These are phyloP conservation scores for Muraenolepis orangiensis DNA, from an alignment of 2,797 vertebrate species.

Conservation along the genomic window DNA sequence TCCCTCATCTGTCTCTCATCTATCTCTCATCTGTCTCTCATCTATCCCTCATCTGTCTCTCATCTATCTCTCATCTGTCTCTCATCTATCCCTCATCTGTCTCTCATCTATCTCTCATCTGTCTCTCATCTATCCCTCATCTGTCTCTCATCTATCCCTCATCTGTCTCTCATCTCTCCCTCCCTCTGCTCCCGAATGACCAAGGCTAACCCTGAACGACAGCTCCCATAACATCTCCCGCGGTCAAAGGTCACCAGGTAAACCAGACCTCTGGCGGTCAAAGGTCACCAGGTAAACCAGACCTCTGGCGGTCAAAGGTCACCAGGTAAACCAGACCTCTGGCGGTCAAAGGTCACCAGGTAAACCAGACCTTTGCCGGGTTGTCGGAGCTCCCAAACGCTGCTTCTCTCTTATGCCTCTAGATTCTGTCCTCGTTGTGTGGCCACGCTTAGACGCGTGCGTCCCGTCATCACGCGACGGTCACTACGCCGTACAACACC, in stretches of 20 bases:
- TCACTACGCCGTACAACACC: too few relatives aligned
- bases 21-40: not conserved
- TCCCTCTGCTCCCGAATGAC: not conserved
- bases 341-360: not conserved
- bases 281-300: not conserved
- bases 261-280: not conserved
- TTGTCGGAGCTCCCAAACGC: too few relatives aligned
- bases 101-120: not conserved
- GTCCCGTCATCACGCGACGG: too few relatives aligned
- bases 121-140: not conserved
- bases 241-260: not conserved
- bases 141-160: not conserved
- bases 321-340: too few relatives aligned
- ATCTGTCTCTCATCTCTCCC: not conserved
- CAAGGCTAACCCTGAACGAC: not conserved
- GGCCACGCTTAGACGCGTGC: too few relatives aligned
- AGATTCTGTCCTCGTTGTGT: too few relatives aligned
- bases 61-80: not conserved
- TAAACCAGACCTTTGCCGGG: not conserved
- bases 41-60: not conserved
- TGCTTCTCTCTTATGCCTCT: too few relatives aligned
- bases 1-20: too few relatives aligned
- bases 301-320: not conserved
- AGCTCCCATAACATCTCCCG: not conserved
- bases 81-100: not conserved